A percentile compares a stretch with the other conserved stretches of the same genome.
phyloP scores from a whole-genome alignment of 2,888 invertebrate species.

The Yponomeuta sedellus region DNA sequence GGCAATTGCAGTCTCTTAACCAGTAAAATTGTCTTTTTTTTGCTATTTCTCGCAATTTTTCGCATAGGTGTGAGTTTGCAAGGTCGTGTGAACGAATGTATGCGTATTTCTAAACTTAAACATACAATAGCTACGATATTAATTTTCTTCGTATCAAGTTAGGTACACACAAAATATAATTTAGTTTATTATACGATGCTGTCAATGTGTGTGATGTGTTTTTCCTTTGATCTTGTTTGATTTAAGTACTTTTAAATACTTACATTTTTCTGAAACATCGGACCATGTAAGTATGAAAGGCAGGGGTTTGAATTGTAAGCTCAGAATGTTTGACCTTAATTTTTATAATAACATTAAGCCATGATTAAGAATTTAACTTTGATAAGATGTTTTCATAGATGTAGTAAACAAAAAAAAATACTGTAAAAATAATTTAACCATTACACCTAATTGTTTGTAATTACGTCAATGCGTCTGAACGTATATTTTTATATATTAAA shows the following conservation, averaged over 20 bases:
- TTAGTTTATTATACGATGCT: slow-evolving; percentile 2
- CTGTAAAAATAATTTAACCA: slow-evolving; percentile 50
- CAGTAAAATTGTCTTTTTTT: neutral
- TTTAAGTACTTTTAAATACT: slow-evolving; percentile 43
- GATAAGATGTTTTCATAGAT: slow-evolving; percentile 23
- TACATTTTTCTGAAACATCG: slow-evolving; percentile 68
- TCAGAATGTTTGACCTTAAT: slow-evolving; percentile 10
- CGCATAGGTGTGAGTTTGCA: slow-evolving; percentile 11
- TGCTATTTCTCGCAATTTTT: neutral
- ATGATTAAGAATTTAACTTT: slow-evolving; percentile 2
- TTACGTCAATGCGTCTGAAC: slow-evolving; percentile 49
- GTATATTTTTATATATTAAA: slow-evolving; percentile 71
- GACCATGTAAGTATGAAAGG: slow-evolving; percentile 2
- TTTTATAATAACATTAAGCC: slow-evolving; percentile 4
- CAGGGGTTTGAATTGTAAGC: slow-evolving; percentile 12
- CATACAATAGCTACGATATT: neutral
- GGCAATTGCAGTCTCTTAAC: too few relatives aligned
- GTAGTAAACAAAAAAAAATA: too few relatives aligned
- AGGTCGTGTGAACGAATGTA: slow-evolving; percentile 19
- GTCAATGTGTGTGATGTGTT: slow-evolving; percentile 58
- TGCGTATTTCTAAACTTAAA: slow-evolving; percentile 10
- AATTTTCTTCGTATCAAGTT: neutral
- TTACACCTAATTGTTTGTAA: slow-evolving; percentile 52
- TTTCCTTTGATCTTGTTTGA: slow-evolving; percentile 55
- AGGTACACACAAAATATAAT: neutral